Evolutionary conservation across 2,113 vertebrate genomes (phyloP).

Genomic region (Trichechus manatus): DNA sequence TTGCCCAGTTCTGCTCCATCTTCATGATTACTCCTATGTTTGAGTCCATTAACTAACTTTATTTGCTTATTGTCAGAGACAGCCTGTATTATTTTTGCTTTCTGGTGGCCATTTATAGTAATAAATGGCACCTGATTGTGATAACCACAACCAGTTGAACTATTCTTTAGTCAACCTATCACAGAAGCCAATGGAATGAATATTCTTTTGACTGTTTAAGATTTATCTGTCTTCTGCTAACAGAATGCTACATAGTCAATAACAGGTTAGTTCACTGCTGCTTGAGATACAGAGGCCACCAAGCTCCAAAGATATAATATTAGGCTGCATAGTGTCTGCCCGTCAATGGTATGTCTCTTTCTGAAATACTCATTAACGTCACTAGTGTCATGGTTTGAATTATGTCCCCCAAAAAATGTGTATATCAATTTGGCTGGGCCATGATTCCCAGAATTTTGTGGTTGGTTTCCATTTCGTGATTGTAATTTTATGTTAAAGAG

Average conservation of each 20-base stretch:
- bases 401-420: no score
- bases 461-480: no score
- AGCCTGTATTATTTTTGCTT: not conserved
- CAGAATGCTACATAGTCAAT: not conserved
- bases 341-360: not conserved
- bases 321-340: not conserved
- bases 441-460: no score
- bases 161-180: not conserved
- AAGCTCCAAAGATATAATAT: not conserved
- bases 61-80: not conserved
- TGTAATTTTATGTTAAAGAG: no score
- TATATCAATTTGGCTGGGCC: no score
- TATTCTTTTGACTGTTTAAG: not conserved
- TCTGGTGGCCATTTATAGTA: not conserved
- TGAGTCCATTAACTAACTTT: not conserved
- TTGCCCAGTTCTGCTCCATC: no score
- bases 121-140: not conserved
- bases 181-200: not conserved
- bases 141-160: not conserved
- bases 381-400: no score
- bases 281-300: not conserved
- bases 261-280: not conserved
- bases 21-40: no score
- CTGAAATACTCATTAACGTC: not conserved
- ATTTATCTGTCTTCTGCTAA: not conserved